These are phyloP conservation scores for Cheilosia scutellata DNA, from an alignment of 2,888 invertebrate genomes.

Conservation along the genomic window DNA sequence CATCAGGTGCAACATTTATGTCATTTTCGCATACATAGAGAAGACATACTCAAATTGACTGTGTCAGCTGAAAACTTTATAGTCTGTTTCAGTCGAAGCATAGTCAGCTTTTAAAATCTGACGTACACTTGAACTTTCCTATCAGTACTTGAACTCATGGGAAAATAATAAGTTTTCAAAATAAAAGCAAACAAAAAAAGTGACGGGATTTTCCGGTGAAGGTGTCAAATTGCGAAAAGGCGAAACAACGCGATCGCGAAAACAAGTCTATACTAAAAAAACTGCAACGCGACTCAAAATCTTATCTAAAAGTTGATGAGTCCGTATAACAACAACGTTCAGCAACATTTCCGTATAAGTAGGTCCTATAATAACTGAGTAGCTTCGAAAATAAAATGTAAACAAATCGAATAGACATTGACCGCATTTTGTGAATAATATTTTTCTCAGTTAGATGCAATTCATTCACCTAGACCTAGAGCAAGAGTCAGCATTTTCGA, in stretches of 20 bases:
- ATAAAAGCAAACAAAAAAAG: background rate
- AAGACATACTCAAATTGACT: background rate
- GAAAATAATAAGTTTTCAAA: conserved; percentile 9
- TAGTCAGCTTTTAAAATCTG: background rate
- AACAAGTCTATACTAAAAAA: no score
- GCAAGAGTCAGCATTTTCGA: background rate
- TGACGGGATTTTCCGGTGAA: background rate
- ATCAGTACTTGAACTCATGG: conserved; percentile 32
- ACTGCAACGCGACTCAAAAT: no score
- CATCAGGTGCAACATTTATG: background rate
- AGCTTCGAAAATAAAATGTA: conserved; percentile 1
- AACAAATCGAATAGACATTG: conserved; percentile 14
- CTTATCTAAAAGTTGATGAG: no score
- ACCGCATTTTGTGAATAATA: background rate
- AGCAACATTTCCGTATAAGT: background rate
- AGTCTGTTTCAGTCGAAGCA: background rate
- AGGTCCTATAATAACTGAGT: background rate
- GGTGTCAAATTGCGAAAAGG: background rate
- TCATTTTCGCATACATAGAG: background rate
- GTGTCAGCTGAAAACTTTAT: background rate
- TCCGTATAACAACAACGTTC: no score
- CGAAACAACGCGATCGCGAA: no score
- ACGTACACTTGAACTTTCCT: conserved; percentile 21
- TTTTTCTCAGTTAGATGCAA: background rate
- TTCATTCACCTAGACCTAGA: conserved; percentile 12